A percentile compares a stretch with the other conserved stretches of the same genome.
phyloP scores from a whole-genome alignment of 2,888 invertebrate species.

The Hedychridium roseum region DNA sequence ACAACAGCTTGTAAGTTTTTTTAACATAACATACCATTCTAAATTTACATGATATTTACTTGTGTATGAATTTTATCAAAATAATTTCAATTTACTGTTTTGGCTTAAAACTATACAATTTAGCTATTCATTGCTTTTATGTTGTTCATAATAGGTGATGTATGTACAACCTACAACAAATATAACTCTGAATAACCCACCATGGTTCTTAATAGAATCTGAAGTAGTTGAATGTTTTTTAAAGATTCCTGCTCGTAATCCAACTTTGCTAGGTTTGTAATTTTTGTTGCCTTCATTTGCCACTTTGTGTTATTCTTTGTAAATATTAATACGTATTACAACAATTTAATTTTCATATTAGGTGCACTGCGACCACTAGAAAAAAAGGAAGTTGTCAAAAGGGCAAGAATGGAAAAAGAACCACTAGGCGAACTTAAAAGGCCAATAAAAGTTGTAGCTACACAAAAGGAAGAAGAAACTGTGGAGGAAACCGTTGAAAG shows the following conservation, averaged over 20 bases:
- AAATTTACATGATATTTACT: slow-evolving; percentile 8
- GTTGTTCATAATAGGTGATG: slow-evolving; percentile 14
- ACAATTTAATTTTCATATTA: slow-evolving; percentile 11
- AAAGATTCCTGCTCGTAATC: slow-evolving; percentile 35
- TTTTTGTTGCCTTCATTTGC: slow-evolving; percentile 1
- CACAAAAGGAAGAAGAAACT: slow-evolving; percentile 68
- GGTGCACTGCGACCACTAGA: slow-evolving; percentile 36
- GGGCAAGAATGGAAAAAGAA: slow-evolving; percentile 18
- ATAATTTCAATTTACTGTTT: slow-evolving; percentile 2
- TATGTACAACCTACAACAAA: slow-evolving; percentile 12
- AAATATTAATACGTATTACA: background rate
- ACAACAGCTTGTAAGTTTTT: slow-evolving; percentile 43
- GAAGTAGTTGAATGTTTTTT: slow-evolving; percentile 34
- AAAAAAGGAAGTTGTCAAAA: slow-evolving; percentile 32
- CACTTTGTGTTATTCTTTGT: background rate
- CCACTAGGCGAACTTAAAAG: slow-evolving; percentile 60
- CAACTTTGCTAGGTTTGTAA: slow-evolving; percentile 44
- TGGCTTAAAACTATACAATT: background rate
- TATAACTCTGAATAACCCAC: slow-evolving; percentile 20
- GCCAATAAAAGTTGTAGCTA: slow-evolving; percentile 66
- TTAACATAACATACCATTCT: background rate
- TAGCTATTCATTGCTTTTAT: slow-evolving; percentile 2
- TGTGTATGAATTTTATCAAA: background rate
- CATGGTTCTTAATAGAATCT: slow-evolving; percentile 48
- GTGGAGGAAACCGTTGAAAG: slow-evolving; percentile 68